phyloP scores from a whole-genome alignment of 2,797 vertebrate species.

The Alosa sapidissima region DNA sequence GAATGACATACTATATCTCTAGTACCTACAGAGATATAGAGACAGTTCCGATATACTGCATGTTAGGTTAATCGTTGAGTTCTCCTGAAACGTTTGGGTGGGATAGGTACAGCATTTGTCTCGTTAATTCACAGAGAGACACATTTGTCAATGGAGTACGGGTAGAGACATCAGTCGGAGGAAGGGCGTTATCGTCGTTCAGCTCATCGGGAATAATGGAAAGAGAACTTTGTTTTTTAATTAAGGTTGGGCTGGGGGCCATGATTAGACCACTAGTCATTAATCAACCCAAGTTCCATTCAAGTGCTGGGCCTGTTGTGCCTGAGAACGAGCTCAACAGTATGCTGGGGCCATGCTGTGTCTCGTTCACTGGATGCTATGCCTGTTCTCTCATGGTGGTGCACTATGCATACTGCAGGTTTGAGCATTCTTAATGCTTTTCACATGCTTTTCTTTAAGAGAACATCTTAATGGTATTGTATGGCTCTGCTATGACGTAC shows the following conservation, averaged over 20 bases:
- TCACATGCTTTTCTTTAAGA: not conserved
- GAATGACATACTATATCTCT: not conserved
- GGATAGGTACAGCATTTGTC: not conserved
- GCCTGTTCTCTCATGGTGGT: not conserved
- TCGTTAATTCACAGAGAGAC: not conserved
- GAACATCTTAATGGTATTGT: not conserved
- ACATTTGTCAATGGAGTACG: not conserved
- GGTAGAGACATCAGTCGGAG: constrained; percentile 9
- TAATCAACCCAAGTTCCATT: constrained; percentile 50
- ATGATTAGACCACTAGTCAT: constrained; percentile 57
- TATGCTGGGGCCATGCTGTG: not conserved
- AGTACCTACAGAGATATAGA: too few species aligned
- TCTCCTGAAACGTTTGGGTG: not conserved
- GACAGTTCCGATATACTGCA: not conserved
- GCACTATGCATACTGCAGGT: not conserved
- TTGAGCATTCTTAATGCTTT: not conserved
- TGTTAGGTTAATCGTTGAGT: not conserved
- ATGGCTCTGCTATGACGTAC: not conserved
- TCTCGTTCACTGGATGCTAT: not conserved
- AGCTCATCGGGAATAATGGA: constrained; percentile 58
- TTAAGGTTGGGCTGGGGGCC: constrained; percentile 57
- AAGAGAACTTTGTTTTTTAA: constrained; percentile 60
- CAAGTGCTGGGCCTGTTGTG: not conserved
- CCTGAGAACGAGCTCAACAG: not conserved
- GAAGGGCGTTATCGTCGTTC: constrained; percentile 49